A percentile compares a stretch with the other conserved stretches of the same genome.
Evolutionary conservation across 2,797 vertebrate genomes (phyloP).

Genomic region (Bovichtus diacanthus): DNA sequence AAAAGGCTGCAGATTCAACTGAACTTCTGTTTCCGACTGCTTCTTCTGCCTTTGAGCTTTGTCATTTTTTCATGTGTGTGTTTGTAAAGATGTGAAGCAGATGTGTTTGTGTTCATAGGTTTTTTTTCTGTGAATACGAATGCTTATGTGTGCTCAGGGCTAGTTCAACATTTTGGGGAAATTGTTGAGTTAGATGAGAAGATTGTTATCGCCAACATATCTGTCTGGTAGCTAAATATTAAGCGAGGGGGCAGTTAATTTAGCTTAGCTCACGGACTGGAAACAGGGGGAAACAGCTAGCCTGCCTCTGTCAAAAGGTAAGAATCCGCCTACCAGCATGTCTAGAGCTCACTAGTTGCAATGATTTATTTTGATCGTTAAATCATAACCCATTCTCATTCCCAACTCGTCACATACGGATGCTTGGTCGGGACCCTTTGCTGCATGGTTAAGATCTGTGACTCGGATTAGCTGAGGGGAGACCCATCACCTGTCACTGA

Average conservation of each 20-base stretch:
- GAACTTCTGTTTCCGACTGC: not conserved
- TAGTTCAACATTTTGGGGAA: not conserved
- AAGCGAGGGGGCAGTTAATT: not conserved
- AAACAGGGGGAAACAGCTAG: not conserved
- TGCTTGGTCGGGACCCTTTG: too few relatives aligned
- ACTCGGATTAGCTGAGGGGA: too few relatives aligned
- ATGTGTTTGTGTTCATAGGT: not conserved
- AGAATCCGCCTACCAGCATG: too few relatives aligned
- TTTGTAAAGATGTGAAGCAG: not conserved
- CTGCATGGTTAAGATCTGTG: too few relatives aligned
- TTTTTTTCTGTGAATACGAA: not conserved
- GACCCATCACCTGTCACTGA: too few relatives aligned
- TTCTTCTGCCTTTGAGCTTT: not conserved
- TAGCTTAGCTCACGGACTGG: not conserved
- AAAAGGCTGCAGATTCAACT: constrained; percentile 23
- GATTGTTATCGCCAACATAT: not conserved
- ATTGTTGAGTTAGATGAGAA: not conserved
- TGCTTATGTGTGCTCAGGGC: not conserved
- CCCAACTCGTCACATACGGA: too few relatives aligned
- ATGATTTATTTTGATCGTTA: not conserved
- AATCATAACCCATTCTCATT: not conserved
- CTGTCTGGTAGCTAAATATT: not conserved
- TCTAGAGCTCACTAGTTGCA: not conserved
- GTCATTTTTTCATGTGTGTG: not conserved
- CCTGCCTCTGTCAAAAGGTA: too few relatives aligned